Base-by-base conservation (phyloP, 64 coral and sea anemone species). In the Astreopora myriophthalma region DNA sequence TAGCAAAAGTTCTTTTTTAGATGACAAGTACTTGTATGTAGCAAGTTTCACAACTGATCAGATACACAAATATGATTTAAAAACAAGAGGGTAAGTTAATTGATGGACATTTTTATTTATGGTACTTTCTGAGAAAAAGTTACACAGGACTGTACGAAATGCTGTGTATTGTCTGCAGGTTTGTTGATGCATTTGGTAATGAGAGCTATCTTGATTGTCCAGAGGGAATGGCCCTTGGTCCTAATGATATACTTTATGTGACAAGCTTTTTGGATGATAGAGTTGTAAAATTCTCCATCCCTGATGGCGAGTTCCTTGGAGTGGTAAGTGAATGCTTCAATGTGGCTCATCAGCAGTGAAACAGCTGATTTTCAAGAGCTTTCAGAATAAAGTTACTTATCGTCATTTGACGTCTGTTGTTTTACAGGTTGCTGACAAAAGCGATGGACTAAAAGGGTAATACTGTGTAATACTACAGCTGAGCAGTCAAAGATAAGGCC, bases 181-280 rank as follows among this genome's bases (percentile, higher is more conserved):
- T 96, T 84, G 36, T 89, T 48, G 49, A 73, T 87, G 94, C 94
- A 1, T 96, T 96, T 92, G 94, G 94, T 46, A 96, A 79, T 89
- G 94, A 96, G 57, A 91, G 36, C 74, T 73, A 89, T 19, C 60
- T 96, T 4, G 94, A 96, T 51, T 96, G 94, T 27, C 94, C 94
- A 12, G 94, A 96, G 24, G 94, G 94, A 13, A 96, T 96, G 89
- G 87, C 85, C 2, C 38, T 85, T 33, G 94, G 94, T 32, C 60
- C 85, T 48, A 93, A 96, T 63, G 75, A 87, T 34, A 96, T 85
- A 34, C 77, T 96, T 28, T 96, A 92, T 72, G 94, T 96, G 1
- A 90, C 94, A 44, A 96, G 94, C 44, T 96, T 96, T 80, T 78
- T 96, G 0, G 92, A 89, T 55, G 94, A 96, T 38, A 82, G 74